phyloP scores from a whole-genome alignment of 2,888 invertebrate genomes.

The Chymomyza caudatula region DNA sequence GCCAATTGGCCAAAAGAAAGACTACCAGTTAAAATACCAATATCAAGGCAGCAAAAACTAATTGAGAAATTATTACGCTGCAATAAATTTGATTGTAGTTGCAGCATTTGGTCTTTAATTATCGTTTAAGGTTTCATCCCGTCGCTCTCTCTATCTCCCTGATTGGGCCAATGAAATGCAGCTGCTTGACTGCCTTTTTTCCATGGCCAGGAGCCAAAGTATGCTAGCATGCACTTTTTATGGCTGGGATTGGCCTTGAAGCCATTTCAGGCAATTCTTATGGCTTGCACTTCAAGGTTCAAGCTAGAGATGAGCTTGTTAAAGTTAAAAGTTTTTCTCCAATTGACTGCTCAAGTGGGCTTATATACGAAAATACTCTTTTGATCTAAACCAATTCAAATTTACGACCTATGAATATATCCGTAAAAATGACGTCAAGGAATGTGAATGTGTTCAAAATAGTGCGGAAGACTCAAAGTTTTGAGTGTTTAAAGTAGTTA shows the following conservation, averaged over 20 bases:
- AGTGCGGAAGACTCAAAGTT: too few species aligned
- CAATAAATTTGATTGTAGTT: slow-evolving; percentile 32
- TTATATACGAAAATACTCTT: too few species aligned
- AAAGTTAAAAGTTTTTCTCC: not conserved
- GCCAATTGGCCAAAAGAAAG: not conserved
- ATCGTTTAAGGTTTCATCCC: not conserved
- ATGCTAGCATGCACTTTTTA: not conserved
- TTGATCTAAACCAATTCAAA: too few species aligned
- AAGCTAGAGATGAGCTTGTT: not conserved
- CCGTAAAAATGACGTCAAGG: too few species aligned
- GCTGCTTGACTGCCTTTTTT: slow-evolving; percentile 3
- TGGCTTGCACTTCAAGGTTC: not conserved
- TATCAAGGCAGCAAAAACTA: slow-evolving; percentile 32
- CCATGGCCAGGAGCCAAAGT: not conserved
- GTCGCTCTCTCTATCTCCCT: not conserved
- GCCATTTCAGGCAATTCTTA: not conserved
- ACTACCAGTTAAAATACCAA: not conserved
- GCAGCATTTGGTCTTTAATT: not conserved
- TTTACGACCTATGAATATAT: too few species aligned
- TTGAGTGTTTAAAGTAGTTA: too few species aligned
- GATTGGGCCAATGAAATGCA: slow-evolving; percentile 2
- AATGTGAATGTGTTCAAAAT: too few species aligned
- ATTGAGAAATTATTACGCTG: slow-evolving; percentile 64
- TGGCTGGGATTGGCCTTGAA: not conserved
- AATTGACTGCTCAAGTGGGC: too few species aligned